phyloP scores from a whole-genome alignment of 2,888 invertebrate species.

The Stenolophus ochropezus region DNA sequence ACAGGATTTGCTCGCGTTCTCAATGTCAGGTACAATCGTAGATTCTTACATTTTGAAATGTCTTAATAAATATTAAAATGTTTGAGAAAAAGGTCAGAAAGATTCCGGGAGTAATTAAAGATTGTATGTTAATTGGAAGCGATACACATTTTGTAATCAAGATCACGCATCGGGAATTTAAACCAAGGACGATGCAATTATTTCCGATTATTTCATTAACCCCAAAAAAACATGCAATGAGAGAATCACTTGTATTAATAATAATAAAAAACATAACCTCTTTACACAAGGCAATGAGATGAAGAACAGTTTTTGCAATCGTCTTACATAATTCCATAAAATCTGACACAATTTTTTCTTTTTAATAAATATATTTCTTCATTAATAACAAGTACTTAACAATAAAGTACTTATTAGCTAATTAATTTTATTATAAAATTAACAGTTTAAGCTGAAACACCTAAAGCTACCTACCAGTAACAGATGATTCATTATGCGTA shows the following conservation, averaged over 20 bases:
- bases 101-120: conserved; percentile 49
- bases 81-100: conserved; percentile 48
- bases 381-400: no score
- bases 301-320: not conserved
- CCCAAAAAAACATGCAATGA: not conserved
- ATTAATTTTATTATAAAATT: no score
- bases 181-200: conserved; percentile 32
- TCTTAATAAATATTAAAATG: conserved; percentile 51
- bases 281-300: not conserved
- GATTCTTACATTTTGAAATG: conserved; percentile 43
- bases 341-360: no score
- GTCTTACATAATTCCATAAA: not conserved
- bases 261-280: not conserved
- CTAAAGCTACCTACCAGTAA: no score
- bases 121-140: conserved; percentile 52
- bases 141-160: conserved; percentile 43
- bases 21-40: conserved; percentile 49
- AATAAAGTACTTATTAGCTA: no score
- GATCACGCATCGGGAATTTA: conserved; percentile 20
- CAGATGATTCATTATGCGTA: no score
- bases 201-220: conserved; percentile 26
- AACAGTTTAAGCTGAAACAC: no score
- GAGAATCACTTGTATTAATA: not conserved
- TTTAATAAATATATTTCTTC: no score
- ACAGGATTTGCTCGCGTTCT: conserved; percentile 39